Conservation (phyloP, 1,140 invertebrate genomes). For the Ephestia elutella region DNA sequence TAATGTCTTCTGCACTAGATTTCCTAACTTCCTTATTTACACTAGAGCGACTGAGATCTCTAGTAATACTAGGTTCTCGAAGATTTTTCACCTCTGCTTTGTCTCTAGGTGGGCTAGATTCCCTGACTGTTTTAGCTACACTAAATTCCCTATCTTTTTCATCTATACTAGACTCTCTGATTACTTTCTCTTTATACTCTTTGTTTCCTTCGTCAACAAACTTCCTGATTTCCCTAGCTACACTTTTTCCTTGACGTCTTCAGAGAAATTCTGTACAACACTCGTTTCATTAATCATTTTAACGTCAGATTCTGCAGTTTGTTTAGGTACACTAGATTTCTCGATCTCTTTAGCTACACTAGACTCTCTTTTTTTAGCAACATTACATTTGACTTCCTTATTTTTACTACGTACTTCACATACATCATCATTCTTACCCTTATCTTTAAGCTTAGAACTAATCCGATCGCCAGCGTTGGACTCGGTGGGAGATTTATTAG, state of each 20-base stretch:
- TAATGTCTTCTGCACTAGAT: neutral
- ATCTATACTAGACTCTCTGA: neutral
- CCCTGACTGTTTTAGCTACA: neutral
- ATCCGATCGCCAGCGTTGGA: conserved; percentile 29
- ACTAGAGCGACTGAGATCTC: neutral
- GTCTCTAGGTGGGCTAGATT: neutral
- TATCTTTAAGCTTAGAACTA: conserved; percentile 43
- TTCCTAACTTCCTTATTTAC: neutral
- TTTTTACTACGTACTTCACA: neutral
- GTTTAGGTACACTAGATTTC: conserved; percentile 13
- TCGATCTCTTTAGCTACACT: conserved; percentile 20
- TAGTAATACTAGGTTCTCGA: neutral
- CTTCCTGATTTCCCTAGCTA: conserved; percentile 1
- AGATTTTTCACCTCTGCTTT: neutral
- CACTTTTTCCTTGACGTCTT: neutral
- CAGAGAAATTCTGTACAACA: neutral
- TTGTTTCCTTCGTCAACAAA: neutral
- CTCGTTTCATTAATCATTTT: neutral
- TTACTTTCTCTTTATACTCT: neutral
- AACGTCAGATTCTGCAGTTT: conserved; percentile 10
- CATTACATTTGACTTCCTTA: conserved; percentile 5
- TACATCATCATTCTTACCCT: neutral
- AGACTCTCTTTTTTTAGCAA: conserved; percentile 13
- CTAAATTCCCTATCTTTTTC: conserved; percentile 4
- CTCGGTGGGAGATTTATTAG: conserved; percentile 65